A percentile compares a stretch with the other conserved stretches of the same genome.
Conservation (phyloP, 2,797 vertebrate species). For the Micrastur ruficollis region DNA sequence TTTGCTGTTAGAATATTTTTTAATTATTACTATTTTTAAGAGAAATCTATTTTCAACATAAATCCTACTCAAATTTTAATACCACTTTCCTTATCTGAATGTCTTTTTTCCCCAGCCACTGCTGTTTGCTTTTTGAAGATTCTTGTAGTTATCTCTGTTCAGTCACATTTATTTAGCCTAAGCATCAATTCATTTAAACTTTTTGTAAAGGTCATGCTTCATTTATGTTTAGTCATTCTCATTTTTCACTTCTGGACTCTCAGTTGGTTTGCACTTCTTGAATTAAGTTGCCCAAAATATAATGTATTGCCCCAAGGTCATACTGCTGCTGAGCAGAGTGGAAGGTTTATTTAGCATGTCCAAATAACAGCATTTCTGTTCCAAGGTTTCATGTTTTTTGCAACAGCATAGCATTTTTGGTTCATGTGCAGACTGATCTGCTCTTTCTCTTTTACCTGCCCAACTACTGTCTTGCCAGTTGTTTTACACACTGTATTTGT, state of each 20-base stretch:
- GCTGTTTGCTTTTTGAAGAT: not conserved
- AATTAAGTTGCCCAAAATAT: not conserved
- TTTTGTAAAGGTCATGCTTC: not conserved
- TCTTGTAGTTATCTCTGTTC: not conserved
- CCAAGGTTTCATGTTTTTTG: not conserved
- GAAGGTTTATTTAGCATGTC: not conserved
- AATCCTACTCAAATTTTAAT: not conserved
- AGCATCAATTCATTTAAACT: slow-evolving; percentile 3
- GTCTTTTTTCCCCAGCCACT: not conserved
- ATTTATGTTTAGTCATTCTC: slow-evolving; percentile 23
- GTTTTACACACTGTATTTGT: not conserved
- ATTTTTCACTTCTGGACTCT: slow-evolving; percentile 34
- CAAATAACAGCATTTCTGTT: not conserved
- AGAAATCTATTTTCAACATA: not conserved
- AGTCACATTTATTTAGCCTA: not conserved
- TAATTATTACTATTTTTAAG: not conserved
- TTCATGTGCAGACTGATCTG: not conserved
- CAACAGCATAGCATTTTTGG: not conserved
- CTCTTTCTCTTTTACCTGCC: not conserved
- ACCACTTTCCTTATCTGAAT: not conserved
- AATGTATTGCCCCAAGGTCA: not conserved
- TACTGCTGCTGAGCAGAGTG: not conserved
- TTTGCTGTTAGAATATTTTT: not conserved
- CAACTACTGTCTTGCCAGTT: not conserved
- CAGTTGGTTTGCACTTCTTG: not conserved